Evolutionary conservation across 2,113 vertebrate genomes (phyloP).

Genomic region (Rhinolophus ferrumequinum): DNA sequence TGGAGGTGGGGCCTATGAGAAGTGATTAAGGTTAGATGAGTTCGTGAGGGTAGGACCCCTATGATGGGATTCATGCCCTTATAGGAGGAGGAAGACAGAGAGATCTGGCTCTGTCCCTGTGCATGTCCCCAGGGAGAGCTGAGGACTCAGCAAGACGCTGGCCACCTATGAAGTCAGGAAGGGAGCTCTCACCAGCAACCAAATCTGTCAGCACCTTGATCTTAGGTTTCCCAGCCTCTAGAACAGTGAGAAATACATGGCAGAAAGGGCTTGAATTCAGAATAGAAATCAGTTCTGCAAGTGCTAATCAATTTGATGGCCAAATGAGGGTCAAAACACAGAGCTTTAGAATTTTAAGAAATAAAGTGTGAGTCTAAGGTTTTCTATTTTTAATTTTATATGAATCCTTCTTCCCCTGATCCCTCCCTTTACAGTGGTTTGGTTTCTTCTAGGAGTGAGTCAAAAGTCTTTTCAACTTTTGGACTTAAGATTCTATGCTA

Average conservation of each 20-base stretch:
- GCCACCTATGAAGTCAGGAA: not conserved
- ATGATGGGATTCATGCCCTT: not conserved
- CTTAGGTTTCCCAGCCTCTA: not conserved
- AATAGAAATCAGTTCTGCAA: not conserved
- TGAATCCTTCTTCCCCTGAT: not conserved
- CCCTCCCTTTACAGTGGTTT: not conserved
- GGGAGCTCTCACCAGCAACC: not conserved
- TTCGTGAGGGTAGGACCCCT: not conserved
- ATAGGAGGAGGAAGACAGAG: not conserved
- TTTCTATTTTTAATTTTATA: constrained; percentile 10
- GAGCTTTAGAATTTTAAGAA: not conserved
- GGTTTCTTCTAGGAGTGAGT: not conserved
- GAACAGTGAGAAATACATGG: not conserved
- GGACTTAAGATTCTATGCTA: not conserved
- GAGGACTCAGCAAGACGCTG: not conserved
- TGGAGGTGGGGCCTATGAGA: not conserved
- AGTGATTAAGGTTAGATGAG: not conserved
- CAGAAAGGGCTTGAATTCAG: not conserved
- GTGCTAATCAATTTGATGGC: not conserved
- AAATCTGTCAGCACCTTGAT: not conserved
- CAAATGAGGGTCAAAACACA: not conserved
- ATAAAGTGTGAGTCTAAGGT: not conserved
- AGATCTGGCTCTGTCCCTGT: not conserved
- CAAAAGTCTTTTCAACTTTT: constrained; percentile 29
- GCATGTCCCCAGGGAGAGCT: not conserved